A percentile compares a stretch with the other conserved stretches of the same genome.
These are phyloP conservation scores for Rhagonycha lutea DNA, from an alignment of 2,888 invertebrate species.

Conservation along the genomic window DNA sequence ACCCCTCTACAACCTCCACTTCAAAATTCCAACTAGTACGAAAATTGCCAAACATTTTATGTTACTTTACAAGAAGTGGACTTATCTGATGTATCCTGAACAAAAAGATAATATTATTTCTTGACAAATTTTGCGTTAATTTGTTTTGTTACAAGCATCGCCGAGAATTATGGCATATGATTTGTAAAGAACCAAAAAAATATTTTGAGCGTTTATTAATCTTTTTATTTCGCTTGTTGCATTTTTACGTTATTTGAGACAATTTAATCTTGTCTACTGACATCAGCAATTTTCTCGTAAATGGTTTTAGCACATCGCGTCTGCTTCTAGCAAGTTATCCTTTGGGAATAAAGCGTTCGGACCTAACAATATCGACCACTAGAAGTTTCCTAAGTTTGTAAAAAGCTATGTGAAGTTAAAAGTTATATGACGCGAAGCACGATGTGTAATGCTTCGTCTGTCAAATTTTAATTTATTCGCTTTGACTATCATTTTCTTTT, in stretches of 20 bases:
- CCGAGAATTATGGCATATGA: not conserved
- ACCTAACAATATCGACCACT: slow-evolving; percentile 30
- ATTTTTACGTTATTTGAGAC: slow-evolving; percentile 29
- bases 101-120: no score
- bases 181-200: not conserved
- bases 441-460: not conserved
- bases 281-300: slow-evolving; percentile 30
- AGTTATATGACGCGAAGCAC: slow-evolving; percentile 8
- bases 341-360: slow-evolving; percentile 25
- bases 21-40: no score
- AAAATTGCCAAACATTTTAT: no score
- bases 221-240: slow-evolving; percentile 25
- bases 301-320: slow-evolving; percentile 30
- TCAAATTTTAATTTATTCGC: not conserved
- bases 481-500: not conserved
- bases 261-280: slow-evolving; percentile 29
- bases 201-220: slow-evolving; percentile 12
- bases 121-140: not conserved
- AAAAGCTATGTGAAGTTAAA: slow-evolving; percentile 11
- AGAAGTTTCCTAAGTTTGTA: slow-evolving; percentile 18
- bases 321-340: slow-evolving; percentile 26
- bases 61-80: no score
- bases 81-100: no score
- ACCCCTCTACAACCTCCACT: no score
- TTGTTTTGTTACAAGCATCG: not conserved